Percentiles rank a stretch among this genome's conserved stretches.
phyloP scores from a whole-genome alignment of 2,113 vertebrate genomes.

The Pelecanus crispus region DNA sequence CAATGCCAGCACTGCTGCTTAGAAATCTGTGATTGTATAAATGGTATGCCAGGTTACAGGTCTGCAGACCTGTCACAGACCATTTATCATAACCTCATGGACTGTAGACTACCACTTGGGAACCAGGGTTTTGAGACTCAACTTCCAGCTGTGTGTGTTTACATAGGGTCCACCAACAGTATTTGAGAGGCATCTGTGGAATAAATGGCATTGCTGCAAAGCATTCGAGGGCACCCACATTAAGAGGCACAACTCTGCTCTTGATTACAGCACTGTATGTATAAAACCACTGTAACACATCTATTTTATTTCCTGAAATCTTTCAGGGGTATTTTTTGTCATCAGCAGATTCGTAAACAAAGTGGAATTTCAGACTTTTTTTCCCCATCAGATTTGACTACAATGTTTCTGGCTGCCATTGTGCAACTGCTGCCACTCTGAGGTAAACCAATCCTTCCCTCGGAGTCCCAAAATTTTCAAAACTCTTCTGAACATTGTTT shows the following conservation, averaged over 20 bases:
- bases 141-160: neutral
- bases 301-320: neutral
- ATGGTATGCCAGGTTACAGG: neutral
- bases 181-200: neutral
- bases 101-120: neutral
- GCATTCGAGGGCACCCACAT: neutral
- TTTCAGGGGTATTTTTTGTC: neutral
- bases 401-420: neutral
- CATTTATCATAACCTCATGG: neutral
- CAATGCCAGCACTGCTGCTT: neutral
- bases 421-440: neutral
- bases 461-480: neutral
- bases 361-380: neutral
- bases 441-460: neutral
- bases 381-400: neutral
- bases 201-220: neutral
- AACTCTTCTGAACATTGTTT: neutral
- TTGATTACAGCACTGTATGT: too few species aligned
- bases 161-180: neutral
- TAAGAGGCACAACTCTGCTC: neutral
- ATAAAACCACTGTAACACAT: neutral
- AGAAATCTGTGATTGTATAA: neutral
- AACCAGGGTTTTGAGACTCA: neutral
- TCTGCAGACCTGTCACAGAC: neutral
- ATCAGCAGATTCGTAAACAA: neutral